A percentile compares a stretch with the other conserved stretches of the same genome.
Conservation (phyloP, 2,888 invertebrate genomes). For the Phania funesta region DNA sequence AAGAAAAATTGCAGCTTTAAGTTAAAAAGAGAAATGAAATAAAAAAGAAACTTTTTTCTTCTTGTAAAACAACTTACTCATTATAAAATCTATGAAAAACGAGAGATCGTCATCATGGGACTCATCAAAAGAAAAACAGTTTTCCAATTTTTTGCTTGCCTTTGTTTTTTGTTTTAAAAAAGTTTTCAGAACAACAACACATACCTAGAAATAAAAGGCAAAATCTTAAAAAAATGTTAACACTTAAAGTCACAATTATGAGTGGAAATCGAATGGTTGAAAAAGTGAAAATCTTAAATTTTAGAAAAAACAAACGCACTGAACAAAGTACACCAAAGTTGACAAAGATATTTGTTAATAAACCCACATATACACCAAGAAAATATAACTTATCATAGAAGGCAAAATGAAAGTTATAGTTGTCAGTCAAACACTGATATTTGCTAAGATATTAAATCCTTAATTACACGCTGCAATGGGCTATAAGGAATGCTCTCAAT, state of each 20-base stretch:
- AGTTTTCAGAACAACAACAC: constrained; percentile 50
- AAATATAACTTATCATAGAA: constrained; percentile 9
- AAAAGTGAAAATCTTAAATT: constrained; percentile 64
- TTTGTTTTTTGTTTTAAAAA: constrained; percentile 24
- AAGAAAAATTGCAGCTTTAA: constrained; percentile 26
- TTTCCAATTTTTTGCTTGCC: constrained; percentile 39
- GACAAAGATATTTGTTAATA: constrained; percentile 56
- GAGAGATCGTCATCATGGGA: constrained; percentile 57
- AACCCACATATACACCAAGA: constrained; percentile 41
- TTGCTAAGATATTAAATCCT: constrained; percentile 28
- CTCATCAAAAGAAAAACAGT: constrained; percentile 60
- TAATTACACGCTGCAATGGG: neutral
- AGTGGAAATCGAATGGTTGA: neutral
- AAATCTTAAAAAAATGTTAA: constrained; percentile 18
- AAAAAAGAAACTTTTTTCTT: constrained; percentile 17
- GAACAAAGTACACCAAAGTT: constrained; percentile 21
- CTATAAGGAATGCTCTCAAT: no score
- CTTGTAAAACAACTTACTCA: constrained; percentile 49
- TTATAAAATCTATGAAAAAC: constrained; percentile 34
- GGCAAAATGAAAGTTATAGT: constrained; percentile 46
- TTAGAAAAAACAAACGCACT: constrained; percentile 20
- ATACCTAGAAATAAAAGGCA: constrained; percentile 12
- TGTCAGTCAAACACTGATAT: constrained; percentile 54
- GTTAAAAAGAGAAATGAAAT: constrained; percentile 25
- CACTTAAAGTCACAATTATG: constrained; percentile 24